Base-by-base conservation (phyloP, 2,888 invertebrate species). In the Catocala fraxini region DNA sequence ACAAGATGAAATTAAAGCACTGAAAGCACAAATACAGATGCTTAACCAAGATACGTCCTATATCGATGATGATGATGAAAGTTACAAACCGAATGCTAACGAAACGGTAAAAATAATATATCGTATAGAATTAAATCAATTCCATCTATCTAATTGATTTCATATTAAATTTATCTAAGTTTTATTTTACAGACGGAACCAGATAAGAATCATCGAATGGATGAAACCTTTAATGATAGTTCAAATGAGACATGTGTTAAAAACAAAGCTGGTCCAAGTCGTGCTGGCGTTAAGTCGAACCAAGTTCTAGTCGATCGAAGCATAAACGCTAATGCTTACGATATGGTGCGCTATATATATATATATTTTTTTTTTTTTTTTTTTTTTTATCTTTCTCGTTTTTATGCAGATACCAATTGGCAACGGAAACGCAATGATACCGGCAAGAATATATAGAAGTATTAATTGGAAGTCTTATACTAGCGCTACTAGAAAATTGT, bases 401-500 rank as follows among this genome's bases (percentile, higher is more conserved):
- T 63, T 64, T 52, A 13, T 25, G 4, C 63, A 88, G 88, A 73
- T 87, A 0, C 73, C 84, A 4, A 82, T 87, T 53, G 88, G 88
- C 12, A 73, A 81, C 0, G 89, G 87, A 0, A 71, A 84, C 48
- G 84, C 84, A 33, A 51, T 70, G 25, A 81, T 89, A 10, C 83
- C 87, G 5, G 71, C 73, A 15, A 78, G 81, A 64, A 47, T 93
- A 3, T 87, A 89, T 34, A 84, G 84, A 35, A 79, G 87, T 11
- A 92, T 95, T 10, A 88, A 92, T 69, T 95, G 95, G 95, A 80
- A 77, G 59, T 90, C 93, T 0, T 90, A 95, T 56, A 89, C 93
- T 0, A 83, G 87, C 48, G 95, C 94, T 6, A 95, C 95, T 0
- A 82, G 95, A 64, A 90, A 91, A 71, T 77, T 95, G 15, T 81